phyloP scores from a whole-genome alignment of 2,888 invertebrate genomes.

The Elmis aenea region DNA sequence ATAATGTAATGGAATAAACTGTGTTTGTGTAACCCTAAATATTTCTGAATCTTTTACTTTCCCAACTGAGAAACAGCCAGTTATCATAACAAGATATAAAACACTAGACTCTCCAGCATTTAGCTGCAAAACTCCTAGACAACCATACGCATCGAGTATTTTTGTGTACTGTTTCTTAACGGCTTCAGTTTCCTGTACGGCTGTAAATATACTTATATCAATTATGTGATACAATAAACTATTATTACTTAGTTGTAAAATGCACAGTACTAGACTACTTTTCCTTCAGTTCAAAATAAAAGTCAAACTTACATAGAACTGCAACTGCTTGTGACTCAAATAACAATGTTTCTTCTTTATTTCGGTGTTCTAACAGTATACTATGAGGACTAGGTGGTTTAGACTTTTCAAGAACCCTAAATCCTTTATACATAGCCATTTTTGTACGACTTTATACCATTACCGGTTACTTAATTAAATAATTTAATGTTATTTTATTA shows the following conservation, averaged over 20 bases:
- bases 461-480: background rate
- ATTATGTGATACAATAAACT: constrained; percentile 8
- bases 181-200: constrained; percentile 81
- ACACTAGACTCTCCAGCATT: constrained; percentile 80
- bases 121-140: constrained; percentile 87
- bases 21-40: constrained; percentile 89
- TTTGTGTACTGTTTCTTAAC: constrained; percentile 86
- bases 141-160: constrained; percentile 91
- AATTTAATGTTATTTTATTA: background rate
- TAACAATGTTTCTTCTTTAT: constrained; percentile 78
- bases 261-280: constrained; percentile 3
- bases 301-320: constrained; percentile 55
- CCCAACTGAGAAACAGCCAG: constrained; percentile 94
- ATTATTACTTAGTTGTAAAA: constrained; percentile 5
- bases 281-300: constrained; percentile 14
- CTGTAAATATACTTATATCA: constrained; percentile 43
- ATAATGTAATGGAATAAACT: constrained; percentile 82
- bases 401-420: constrained; percentile 84
- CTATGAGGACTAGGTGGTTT: constrained; percentile 84
- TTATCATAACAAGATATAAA: constrained; percentile 87
- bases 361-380: constrained; percentile 82
- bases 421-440: constrained; percentile 94
- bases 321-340: constrained; percentile 93
- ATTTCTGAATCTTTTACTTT: constrained; percentile 94
- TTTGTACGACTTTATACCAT: constrained; percentile 24